Percentiles rank a stretch among this genome's conserved stretches.
phyloP scores from a whole-genome alignment of 2,113 vertebrate genomes.

The Bungarus multicinctus region DNA sequence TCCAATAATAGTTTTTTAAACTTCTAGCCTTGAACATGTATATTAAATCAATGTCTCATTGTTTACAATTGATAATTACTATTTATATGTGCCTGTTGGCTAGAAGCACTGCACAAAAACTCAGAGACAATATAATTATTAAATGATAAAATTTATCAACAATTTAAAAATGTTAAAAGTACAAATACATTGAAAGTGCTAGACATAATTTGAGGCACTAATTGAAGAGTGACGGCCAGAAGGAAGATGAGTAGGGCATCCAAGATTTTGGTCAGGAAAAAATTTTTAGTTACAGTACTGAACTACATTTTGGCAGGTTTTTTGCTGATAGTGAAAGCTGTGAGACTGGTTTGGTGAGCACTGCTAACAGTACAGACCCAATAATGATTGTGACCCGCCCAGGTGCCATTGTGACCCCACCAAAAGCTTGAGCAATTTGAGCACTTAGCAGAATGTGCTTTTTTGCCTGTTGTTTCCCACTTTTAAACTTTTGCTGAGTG shows the following conservation, averaged over 20 bases:
- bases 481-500: background rate
- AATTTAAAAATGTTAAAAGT: background rate
- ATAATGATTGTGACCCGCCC: background rate
- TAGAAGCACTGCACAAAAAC: background rate
- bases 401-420: background rate
- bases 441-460: background rate
- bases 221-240: background rate
- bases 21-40: background rate
- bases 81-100: background rate
- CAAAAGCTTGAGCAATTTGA: background rate
- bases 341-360: constrained; percentile 39
- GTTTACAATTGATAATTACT: background rate
- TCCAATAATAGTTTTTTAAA: background rate
- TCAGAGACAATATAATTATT: background rate
- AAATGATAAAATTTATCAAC: background rate
- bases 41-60: background rate
- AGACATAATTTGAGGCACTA: background rate
- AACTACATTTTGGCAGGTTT: background rate
- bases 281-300: constrained; percentile 24
- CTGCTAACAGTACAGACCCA: background rate
- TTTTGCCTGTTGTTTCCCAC: background rate
- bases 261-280: background rate
- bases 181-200: too few species aligned
- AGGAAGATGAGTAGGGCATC: background rate
- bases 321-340: constrained; percentile 7